Conservation (phyloP, 1,140 invertebrate species). For the Lamellibrachia luymesi region DNA sequence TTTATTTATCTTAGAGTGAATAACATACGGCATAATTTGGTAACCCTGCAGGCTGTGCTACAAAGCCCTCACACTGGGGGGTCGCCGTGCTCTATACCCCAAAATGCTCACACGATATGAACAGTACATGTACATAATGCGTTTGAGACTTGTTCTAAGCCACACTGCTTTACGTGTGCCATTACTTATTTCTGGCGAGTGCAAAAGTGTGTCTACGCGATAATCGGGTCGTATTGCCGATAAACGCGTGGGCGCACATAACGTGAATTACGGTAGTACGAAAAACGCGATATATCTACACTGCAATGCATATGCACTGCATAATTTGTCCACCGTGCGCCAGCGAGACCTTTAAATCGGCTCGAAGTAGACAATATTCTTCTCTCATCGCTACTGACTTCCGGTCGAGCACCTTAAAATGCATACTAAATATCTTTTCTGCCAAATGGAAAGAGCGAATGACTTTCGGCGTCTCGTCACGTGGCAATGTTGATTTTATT, state of each 20-base stretch:
- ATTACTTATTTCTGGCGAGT: no score
- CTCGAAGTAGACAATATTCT: not conserved
- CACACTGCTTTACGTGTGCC: no score
- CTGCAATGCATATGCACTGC: no score
- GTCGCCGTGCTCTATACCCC: no score
- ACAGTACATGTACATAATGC: no score
- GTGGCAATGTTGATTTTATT: constrained; percentile 5
- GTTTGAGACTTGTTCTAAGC: no score
- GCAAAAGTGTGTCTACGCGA: no score
- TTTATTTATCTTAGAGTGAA: not conserved
- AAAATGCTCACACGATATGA: no score
- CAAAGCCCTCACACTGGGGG: no score
- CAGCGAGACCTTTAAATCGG: not conserved
- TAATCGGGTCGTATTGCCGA: not conserved
- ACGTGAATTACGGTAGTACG: not conserved
- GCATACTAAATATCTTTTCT: not conserved
- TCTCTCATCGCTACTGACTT: not conserved
- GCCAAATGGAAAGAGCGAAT: not conserved
- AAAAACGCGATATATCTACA: not conserved
- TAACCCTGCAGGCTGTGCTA: no score
- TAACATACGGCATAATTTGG: not conserved
- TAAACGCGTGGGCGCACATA: not conserved
- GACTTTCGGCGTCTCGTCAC: not conserved
- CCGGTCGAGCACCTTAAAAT: not conserved
- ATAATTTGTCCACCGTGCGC: not conserved